These are phyloP conservation scores for Acleris cristana DNA, from an alignment of 2,888 invertebrate genomes.

Conservation along the genomic window DNA sequence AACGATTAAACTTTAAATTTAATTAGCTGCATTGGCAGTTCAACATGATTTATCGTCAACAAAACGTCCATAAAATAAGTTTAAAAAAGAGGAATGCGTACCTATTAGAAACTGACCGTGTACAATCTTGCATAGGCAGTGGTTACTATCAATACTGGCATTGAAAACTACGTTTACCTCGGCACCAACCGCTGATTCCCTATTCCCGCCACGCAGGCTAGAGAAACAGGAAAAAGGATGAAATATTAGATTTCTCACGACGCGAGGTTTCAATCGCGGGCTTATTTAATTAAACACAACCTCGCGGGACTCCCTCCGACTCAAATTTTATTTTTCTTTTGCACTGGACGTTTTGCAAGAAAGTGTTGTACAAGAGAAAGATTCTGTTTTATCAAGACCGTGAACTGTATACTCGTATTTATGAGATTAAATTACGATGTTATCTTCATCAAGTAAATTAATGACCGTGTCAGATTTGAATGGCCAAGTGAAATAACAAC, in stretches of 20 bases:
- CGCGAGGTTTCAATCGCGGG: conserved; percentile 70
- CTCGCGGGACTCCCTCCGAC: conserved; percentile 57
- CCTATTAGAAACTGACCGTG: no score
- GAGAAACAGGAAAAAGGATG: conserved; percentile 57
- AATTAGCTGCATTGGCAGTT: no score
- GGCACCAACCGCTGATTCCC: conserved; percentile 41
- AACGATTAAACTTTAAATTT: no score
- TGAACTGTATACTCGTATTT: background rate
- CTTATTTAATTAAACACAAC: conserved; percentile 72
- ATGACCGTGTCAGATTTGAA: no score
- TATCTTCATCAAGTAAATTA: background rate
- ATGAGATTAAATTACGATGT: background rate
- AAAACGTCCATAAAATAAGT: no score
- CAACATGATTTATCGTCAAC: no score
- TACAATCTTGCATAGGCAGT: no score
- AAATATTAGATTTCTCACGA: conserved; percentile 67
- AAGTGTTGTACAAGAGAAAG: background rate
- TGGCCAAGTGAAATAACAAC: no score
- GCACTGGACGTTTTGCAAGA: background rate
- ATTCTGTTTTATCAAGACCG: conserved; percentile 1
- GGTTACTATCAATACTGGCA: background rate
- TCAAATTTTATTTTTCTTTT: conserved; percentile 50
- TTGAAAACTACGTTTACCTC: conserved; percentile 13
- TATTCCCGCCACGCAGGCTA: conserved; percentile 50
- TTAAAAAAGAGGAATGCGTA: no score